Base-by-base conservation (phyloP, 2,797 vertebrate species). In the Delichon dasypus region DNA sequence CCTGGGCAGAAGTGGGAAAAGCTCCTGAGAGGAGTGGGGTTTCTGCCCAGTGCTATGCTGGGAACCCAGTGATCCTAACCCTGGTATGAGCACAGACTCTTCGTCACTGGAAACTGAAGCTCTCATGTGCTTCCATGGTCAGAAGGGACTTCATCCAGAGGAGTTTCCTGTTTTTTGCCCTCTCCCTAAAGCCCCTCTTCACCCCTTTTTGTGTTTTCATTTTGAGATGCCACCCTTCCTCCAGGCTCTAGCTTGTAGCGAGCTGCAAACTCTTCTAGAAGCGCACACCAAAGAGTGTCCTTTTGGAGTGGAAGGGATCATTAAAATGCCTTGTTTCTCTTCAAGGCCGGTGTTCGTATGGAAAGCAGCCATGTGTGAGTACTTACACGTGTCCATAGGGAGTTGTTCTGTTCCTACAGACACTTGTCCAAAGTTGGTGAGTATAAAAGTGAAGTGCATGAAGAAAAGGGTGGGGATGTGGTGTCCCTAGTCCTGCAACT, bases 371-470 rank as follows among this genome's bases (percentile, higher is more conserved):
- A 5, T 2, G 5, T 79, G 34, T 51, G 19, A 67, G 11, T 53
- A 48, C 51, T 68, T 72, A 18, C 1, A 7, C 2, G 0, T 38
- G 34, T 40, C 44, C 21, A 16, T 1, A 32, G 16, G 60, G 62
- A 70, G 20, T 34, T 77, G 9, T 73, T 82, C 44, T 82, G 2
- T 71, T 88, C 78, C 72, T 91, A n/a, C 76, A 98, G 98, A 98
- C 70, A 98, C 98, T 87, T 98, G 97, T 98, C 98, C 98, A 74
- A 93, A 98, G 90, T 91, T 98, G 89, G 97, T 96, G 96, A 98
- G 97, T 98, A 98, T 97, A 98, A 96, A 96, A 98, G 90, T 40
- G 98, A 98, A 72, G 97, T 62, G 19, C 34, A 54, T 9, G 96
- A 97, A 55, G 89, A 91, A 26, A 95, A 97, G 88, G 95, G 85